Percentiles rank a stretch among this genome's conserved stretches.
Evolutionary conservation across 2,888 invertebrate species (phyloP).

Genomic region (Xylota segnis): DNA sequence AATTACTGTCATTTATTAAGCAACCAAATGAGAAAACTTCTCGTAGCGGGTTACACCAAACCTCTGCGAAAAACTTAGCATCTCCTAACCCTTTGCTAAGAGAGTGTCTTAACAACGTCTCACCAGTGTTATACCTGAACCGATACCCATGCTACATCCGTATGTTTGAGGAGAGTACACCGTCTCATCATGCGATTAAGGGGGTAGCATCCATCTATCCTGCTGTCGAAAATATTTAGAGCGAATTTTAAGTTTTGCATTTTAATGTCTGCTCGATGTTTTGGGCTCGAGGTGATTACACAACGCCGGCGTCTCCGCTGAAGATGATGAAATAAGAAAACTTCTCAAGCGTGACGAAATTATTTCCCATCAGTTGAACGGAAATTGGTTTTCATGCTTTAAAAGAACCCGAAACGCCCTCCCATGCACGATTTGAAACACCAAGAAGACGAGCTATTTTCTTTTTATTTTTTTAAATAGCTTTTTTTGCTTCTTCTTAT

Average conservation of each 20-base stretch:
- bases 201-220: not conserved
- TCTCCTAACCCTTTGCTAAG: slow-evolving; percentile 23
- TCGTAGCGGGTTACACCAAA: slow-evolving; percentile 29
- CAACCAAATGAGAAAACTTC: slow-evolving; percentile 54
- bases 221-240: slow-evolving; percentile 21
- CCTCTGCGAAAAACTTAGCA: not conserved
- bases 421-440: slow-evolving; percentile 12
- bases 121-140: not conserved
- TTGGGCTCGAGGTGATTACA: slow-evolving; percentile 19
- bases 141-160: not conserved
- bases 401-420: not conserved
- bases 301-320: not conserved
- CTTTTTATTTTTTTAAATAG: not conserved
- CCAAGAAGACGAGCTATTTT: not conserved
- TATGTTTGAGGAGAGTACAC: slow-evolving; percentile 1
- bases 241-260: slow-evolving; percentile 46
- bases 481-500: not conserved
- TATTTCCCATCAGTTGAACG: slow-evolving; percentile 60
- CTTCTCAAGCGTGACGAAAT: slow-evolving; percentile 53
- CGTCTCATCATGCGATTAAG: slow-evolving; percentile 9
- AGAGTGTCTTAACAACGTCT: not conserved
- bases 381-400: slow-evolving; percentile 58
- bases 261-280: slow-evolving; percentile 39
- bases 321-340: slow-evolving; percentile 50
- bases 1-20: slow-evolving; percentile 46